These are phyloP conservation scores for Pristionchus entomophagus DNA, from an alignment of 2,888 invertebrate species.

Conservation along the genomic window DNA sequence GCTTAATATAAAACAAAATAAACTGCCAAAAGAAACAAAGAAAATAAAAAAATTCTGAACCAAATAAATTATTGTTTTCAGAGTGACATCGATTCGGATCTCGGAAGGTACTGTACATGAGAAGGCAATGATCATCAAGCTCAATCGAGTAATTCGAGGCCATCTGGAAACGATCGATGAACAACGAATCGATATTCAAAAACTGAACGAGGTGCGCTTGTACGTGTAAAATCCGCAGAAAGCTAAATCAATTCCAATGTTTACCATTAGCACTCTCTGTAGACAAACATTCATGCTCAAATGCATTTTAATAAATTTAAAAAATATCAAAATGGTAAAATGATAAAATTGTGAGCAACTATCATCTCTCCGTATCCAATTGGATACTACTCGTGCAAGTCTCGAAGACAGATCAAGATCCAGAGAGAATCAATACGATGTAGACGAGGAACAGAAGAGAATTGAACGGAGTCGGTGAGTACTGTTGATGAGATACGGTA, in stretches of 20 bases:
- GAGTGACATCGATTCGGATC: constrained; percentile 20
- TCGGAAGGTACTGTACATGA: constrained; percentile 53
- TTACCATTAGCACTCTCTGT: too few relatives aligned
- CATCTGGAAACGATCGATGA: constrained; percentile 58
- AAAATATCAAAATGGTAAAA: neutral
- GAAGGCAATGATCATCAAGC: constrained; percentile 62
- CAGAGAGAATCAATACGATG: neutral
- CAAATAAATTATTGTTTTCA: neutral
- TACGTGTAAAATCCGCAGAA: neutral
- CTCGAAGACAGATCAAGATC: constrained; percentile 12
- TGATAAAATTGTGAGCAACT: constrained; percentile 15
- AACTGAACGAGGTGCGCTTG: constrained; percentile 51
- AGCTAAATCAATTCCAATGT: too few relatives aligned
- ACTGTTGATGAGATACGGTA: neutral
- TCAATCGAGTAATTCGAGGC: constrained; percentile 62
- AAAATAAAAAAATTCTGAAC: neutral
- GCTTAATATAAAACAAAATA: too few relatives aligned
- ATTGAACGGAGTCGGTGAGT: constrained; percentile 33
- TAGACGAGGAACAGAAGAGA: constrained; percentile 24
- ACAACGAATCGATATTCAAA: constrained; percentile 58
- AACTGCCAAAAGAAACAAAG: neutral
- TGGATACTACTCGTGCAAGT: neutral
- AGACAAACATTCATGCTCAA: neutral
- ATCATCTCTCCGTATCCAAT: neutral
- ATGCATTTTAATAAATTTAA: neutral